Evolutionary conservation across 2,888 invertebrate species (phyloP), one percentile per base, ranked within the genome.

Genomic region (Mythimna lalbum): DNA sequence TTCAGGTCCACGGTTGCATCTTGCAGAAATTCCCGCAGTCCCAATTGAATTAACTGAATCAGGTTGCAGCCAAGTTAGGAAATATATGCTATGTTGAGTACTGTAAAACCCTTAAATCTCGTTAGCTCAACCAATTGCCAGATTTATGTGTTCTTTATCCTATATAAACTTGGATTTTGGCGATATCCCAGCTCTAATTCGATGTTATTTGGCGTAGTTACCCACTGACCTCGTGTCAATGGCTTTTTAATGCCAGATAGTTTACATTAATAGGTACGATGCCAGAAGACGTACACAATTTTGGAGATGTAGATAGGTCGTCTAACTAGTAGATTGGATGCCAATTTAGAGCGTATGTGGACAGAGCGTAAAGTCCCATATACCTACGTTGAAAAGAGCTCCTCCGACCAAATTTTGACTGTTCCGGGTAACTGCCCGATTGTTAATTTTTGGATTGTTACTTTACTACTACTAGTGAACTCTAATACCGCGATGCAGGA

Each of bases 121-220:
- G 33, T 14, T 14, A 21, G 57, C 36, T 57, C 14, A 14, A 21
- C 3, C 23, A 53, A 70, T 14, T 19, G 27, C 7, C 12, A 14
- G 12, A 47, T 27, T 39, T 27, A 72, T 49, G 19, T 36, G 27
- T 53, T n/a, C 80, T 63, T 75, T 31, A 31, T 66, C 47, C 57
- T 21, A 65, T 65, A 70, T 61, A 39, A 64, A 64, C 31, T 62
- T 36, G 10, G 19, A 62, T 33, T 47, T 65, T 79, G 78, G 82
- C 82, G 57, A 49, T 52, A 63, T 64, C 39, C 67, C 72, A 78
- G 61, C 19, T 23, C 57, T 62, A 70, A 70, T 65, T 71, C 36
- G 33, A 17, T 64, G n/a, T 67, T 61, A 70, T 76, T 71, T 69
- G 49, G 64, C 66, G 31, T 55, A n/a, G 7, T n/a, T 14, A 50